These are phyloP conservation scores for Corydoras maculifer DNA, from an alignment of 2,113 vertebrate genomes.

Conservation along the genomic window DNA sequence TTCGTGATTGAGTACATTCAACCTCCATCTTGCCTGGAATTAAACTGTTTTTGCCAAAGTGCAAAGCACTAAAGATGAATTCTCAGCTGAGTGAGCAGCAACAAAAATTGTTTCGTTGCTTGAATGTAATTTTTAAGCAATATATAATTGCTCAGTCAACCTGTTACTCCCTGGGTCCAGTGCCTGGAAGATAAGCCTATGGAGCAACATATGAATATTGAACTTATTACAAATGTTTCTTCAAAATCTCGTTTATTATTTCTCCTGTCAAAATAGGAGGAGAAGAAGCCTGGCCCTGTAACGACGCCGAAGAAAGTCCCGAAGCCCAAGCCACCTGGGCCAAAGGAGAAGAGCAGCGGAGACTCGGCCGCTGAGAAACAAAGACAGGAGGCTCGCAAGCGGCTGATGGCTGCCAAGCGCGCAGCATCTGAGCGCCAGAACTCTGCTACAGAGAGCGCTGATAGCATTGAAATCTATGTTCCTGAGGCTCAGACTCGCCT, in stretches of 20 bases:
- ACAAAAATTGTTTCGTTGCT: no score
- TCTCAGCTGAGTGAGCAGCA: no score
- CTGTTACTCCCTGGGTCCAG: no score
- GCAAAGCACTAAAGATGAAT: no score
- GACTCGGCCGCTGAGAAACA: slow-evolving; percentile 86
- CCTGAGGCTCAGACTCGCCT: slow-evolving; percentile 88
- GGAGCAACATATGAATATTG: no score
- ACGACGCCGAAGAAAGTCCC: slow-evolving; percentile 94
- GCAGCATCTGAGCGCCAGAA: slow-evolving; percentile 93
- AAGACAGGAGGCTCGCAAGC: slow-evolving; percentile 91
- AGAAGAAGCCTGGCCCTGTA: slow-evolving; percentile 86
- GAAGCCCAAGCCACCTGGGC: slow-evolving; percentile 77
- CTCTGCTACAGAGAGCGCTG: slow-evolving; percentile 93
- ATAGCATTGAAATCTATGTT: slow-evolving; percentile 98
- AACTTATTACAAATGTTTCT: no score
- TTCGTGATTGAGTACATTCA: no score
- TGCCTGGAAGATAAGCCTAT: no score
- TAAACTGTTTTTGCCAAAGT: no score
- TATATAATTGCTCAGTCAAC: no score
- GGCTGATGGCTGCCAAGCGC: slow-evolving; percentile 91
- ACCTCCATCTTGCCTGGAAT: no score
- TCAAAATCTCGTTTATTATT: not conserved
- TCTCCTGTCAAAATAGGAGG: slow-evolving; percentile 65
- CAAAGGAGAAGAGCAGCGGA: slow-evolving; percentile 80
- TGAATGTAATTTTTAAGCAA: no score